Percentiles rank a stretch among this genome's conserved stretches.
Evolutionary conservation across 2,797 vertebrate species (phyloP).

Genomic region (Leptatherina wallacei): DNA sequence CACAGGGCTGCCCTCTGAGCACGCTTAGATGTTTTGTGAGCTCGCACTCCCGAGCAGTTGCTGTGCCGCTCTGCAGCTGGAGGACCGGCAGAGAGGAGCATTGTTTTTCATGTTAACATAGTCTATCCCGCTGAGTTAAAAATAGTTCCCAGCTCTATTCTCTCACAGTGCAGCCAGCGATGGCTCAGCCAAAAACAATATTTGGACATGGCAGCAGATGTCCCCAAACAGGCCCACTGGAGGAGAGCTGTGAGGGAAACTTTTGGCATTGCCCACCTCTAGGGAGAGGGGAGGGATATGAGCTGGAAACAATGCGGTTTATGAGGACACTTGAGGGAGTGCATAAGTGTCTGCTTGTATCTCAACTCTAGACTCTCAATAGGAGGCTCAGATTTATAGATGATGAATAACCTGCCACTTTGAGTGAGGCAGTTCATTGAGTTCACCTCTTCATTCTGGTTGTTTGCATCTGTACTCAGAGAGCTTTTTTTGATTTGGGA

Average conservation of each 20-base stretch:
- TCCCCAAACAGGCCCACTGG: conserved; percentile 75
- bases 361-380: conserved; percentile 49
- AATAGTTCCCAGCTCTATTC: conserved; percentile 78
- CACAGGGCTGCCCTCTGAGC: conserved; percentile 17
- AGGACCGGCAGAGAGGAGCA: conserved; percentile 58
- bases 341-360: conserved; percentile 45
- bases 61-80: conserved; percentile 69
- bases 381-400: conserved; percentile 55
- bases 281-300: conserved; percentile 34
- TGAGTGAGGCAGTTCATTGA: conserved; percentile 48
- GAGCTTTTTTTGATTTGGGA: conserved; percentile 32
- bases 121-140: conserved; percentile 73
- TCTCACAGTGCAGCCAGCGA: conserved; percentile 61
- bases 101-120: conserved; percentile 80
- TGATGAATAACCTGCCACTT: conserved; percentile 53
- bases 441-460: conserved; percentile 40
- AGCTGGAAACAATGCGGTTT: conserved; percentile 67
- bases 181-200: conserved; percentile 80
- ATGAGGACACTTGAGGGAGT: conserved; percentile 62
- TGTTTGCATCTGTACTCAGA: conserved; percentile 24
- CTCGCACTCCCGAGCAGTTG: conserved; percentile 31
- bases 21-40: conserved; percentile 25
- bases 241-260: conserved; percentile 63
- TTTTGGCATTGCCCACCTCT: conserved; percentile 54
- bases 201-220: conserved; percentile 83